Percentiles rank a stretch among this genome's conserved stretches.
Conservation (phyloP, 2,113 vertebrate genomes). For the Psephotus haematonotus region DNA sequence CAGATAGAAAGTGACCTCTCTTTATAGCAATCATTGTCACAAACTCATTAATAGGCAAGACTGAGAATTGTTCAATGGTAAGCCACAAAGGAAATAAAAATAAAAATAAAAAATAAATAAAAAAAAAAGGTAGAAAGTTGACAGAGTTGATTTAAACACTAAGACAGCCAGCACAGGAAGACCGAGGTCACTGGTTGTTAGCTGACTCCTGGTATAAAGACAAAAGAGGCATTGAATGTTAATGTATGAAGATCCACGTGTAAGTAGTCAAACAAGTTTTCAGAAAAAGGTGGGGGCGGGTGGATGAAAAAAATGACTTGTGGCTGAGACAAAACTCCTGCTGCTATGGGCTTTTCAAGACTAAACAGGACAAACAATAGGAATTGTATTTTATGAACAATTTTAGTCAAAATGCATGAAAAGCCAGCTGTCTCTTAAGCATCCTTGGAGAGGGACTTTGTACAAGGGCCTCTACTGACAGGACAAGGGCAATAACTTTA, state of each 20-base stretch:
- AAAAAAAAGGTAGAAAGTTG: background rate
- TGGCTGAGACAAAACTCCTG: background rate
- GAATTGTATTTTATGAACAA: background rate
- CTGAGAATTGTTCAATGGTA: background rate
- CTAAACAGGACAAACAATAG: background rate
- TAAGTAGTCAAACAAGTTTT: background rate
- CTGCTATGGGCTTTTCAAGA: background rate
- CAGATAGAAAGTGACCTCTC: background rate
- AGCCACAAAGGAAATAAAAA: background rate
- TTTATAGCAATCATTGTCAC: background rate
- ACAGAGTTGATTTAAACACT: background rate
- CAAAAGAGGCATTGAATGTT: background rate
- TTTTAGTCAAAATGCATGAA: background rate
- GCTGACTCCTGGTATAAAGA: background rate
- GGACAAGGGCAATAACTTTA: background rate
- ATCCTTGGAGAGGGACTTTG: background rate
- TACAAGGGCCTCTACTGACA: background rate
- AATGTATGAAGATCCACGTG: background rate
- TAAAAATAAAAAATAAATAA: too few species aligned
- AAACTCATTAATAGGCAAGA: background rate
- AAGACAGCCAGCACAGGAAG: background rate
- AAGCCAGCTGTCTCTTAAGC: background rate
- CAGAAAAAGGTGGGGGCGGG: background rate
- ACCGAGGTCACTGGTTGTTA: background rate
- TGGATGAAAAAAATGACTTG: rapidly evolving